These are phyloP conservation scores for Tinea pellionella DNA, from an alignment of 2,888 invertebrate genomes.

Conservation along the genomic window DNA sequence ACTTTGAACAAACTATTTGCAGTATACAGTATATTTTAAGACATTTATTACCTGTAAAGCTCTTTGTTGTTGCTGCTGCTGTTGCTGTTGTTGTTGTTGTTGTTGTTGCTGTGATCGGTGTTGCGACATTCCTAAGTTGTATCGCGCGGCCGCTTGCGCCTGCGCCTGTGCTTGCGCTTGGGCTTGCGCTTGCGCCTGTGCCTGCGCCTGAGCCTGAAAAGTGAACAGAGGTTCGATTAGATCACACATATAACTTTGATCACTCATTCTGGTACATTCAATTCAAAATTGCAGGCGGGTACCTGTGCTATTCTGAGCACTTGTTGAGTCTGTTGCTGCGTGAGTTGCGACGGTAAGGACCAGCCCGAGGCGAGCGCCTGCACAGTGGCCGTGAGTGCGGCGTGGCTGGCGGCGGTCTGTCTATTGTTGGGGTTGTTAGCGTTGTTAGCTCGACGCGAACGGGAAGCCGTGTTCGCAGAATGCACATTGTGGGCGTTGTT, in stretches of 20 bases:
- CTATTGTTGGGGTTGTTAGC: conserved; percentile 29
- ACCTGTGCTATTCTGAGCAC: conserved; percentile 61
- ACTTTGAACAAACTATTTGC: too few relatives aligned
- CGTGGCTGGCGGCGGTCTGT: conserved; percentile 33
- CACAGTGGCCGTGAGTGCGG: conserved; percentile 39
- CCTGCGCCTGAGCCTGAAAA: conserved; percentile 59
- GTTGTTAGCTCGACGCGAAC: conserved; percentile 24
- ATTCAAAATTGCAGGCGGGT: too few relatives aligned
- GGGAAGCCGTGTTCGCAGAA: conserved; percentile 19
- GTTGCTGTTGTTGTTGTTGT: not conserved
- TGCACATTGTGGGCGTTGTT: not conserved
- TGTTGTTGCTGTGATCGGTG: conserved; percentile 33
- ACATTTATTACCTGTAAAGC: not conserved
- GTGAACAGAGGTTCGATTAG: too few relatives aligned
- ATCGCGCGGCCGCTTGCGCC: conserved; percentile 41
- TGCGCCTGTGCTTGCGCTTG: not conserved
- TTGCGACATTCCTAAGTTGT: conserved; percentile 56
- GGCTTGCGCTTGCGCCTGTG: conserved; percentile 52
- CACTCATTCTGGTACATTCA: too few relatives aligned
- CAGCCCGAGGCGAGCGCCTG: conserved; percentile 50
- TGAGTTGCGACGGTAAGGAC: conserved; percentile 44
- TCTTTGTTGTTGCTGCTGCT: not conserved
- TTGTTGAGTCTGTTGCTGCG: conserved; percentile 62
- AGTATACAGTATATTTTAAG: too few relatives aligned
- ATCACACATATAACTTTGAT: too few relatives aligned